Conservation (phyloP, 2,113 vertebrate genomes). For the Arenaria interpres region DNA sequence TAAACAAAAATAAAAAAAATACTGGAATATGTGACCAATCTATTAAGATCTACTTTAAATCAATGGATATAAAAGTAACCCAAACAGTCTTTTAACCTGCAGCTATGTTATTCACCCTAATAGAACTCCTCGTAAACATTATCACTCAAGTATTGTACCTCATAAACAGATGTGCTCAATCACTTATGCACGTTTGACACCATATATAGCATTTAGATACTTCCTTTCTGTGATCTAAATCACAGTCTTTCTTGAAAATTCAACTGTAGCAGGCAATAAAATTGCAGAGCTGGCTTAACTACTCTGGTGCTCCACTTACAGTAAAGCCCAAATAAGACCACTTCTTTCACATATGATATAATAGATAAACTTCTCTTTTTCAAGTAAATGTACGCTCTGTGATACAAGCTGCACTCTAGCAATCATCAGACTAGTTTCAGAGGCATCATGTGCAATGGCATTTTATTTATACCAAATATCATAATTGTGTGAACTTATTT, state of each 20-base stretch:
- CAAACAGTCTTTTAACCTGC: conserved; percentile 34
- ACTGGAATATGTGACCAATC: neutral
- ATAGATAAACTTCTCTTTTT: neutral
- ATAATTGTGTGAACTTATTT: neutral
- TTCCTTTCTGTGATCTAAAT: conserved; percentile 46
- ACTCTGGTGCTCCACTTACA: neutral
- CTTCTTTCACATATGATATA: neutral
- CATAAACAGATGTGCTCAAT: conserved; percentile 38
- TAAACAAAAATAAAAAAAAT: conserved; percentile 3
- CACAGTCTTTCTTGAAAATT: conserved; percentile 44
- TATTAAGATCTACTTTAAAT: neutral
- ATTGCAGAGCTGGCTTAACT: neutral
- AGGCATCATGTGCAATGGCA: neutral
- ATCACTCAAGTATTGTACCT: conserved; percentile 19
- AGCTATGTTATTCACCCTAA: conserved; percentile 4
- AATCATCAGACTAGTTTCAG: neutral
- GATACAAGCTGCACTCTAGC: neutral
- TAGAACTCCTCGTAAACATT: conserved; percentile 37
- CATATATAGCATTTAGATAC: conserved; percentile 4
- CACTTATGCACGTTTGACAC: conserved; percentile 26
- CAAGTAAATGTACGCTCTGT: neutral
- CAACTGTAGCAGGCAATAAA: conserved; percentile 35
- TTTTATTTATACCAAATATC: neutral
- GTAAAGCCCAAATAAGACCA: conserved; percentile 6
- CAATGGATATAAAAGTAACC: neutral